A percentile compares a stretch with the other conserved stretches of the same genome.
These are phyloP conservation scores for Octodon degus DNA, from an alignment of 2,113 vertebrate species.

Conservation along the genomic window DNA sequence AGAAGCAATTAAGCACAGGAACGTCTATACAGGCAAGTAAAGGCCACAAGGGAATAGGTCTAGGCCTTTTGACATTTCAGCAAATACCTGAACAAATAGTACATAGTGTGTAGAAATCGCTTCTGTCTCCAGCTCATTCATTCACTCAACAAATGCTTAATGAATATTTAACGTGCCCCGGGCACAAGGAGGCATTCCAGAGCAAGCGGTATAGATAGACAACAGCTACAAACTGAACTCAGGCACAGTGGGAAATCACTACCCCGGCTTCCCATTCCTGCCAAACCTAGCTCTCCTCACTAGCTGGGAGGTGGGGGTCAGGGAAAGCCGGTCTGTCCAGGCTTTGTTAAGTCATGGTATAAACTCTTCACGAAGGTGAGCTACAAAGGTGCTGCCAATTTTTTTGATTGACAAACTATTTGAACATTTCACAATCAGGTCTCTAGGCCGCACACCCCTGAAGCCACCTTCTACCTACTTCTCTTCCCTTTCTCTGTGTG, in stretches of 20 bases:
- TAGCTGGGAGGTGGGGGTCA: accelerated
- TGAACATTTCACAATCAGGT: background rate
- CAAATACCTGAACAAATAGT: background rate
- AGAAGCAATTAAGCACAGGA: background rate
- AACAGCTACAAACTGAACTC: background rate
- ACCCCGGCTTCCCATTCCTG: background rate
- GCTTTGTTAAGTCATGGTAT: background rate
- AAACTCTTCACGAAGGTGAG: background rate
- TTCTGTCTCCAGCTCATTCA: background rate
- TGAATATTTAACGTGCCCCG: background rate
- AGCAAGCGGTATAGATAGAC: accelerated
- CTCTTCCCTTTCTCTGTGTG: background rate
- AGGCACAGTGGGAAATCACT: background rate
- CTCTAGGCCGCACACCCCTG: background rate
- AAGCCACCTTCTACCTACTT: background rate
- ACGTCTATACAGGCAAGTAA: background rate
- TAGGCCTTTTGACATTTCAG: background rate
- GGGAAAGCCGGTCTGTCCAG: background rate
- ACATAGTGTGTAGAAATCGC: background rate
- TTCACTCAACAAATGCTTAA: background rate
- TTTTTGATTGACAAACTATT: background rate
- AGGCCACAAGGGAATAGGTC: too few species aligned
- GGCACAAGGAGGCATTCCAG: background rate
- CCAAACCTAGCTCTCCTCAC: background rate
- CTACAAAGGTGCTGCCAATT: background rate